phyloP scores from a whole-genome alignment of 2,797 vertebrate genomes.

The Champsocephalus esox region DNA sequence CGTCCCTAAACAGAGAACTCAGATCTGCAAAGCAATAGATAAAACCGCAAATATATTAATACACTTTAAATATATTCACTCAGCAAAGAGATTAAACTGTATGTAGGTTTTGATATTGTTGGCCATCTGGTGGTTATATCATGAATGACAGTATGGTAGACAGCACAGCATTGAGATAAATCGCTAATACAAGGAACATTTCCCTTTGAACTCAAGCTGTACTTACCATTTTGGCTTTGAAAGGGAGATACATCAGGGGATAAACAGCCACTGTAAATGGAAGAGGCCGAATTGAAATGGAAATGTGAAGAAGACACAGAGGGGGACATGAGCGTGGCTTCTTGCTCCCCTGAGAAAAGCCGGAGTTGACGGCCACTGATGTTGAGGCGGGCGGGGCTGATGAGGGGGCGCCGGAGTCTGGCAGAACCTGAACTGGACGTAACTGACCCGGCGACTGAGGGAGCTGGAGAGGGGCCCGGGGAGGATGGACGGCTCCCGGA shows the following conservation, averaged over 20 bases:
- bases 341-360: slow-evolving; percentile 85
- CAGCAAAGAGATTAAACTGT: neutral
- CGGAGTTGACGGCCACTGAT: slow-evolving; percentile 89
- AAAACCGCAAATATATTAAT: neutral
- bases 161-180: neutral
- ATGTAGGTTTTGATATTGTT: neutral
- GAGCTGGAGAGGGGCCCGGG: slow-evolving; percentile 89
- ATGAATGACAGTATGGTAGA: neutral
- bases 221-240: slow-evolving; percentile 76
- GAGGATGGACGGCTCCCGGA: slow-evolving; percentile 88
- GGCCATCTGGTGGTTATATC: slow-evolving; percentile 40
- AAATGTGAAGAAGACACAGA: slow-evolving; percentile 72
- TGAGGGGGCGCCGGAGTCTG: slow-evolving; percentile 91
- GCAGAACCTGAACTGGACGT: slow-evolving; percentile 91
- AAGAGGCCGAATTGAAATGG: slow-evolving; percentile 71
- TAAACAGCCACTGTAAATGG: slow-evolving; percentile 70
- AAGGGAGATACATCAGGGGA: slow-evolving; percentile 75
- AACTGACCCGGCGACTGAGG: slow-evolving; percentile 90
- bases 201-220: neutral
- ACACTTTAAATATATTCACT: neutral
- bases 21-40: slow-evolving; percentile 74
- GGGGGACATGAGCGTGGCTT: slow-evolving; percentile 62
- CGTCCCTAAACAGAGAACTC: slow-evolving; percentile 76
- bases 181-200: too few relatives aligned
- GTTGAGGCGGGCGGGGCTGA: slow-evolving; percentile 96